Percentiles rank a stretch among this genome's conserved stretches.
Evolutionary conservation across 1,140 invertebrate genomes (phyloP).

Genomic region (Drosophila sulfurigaster): DNA sequence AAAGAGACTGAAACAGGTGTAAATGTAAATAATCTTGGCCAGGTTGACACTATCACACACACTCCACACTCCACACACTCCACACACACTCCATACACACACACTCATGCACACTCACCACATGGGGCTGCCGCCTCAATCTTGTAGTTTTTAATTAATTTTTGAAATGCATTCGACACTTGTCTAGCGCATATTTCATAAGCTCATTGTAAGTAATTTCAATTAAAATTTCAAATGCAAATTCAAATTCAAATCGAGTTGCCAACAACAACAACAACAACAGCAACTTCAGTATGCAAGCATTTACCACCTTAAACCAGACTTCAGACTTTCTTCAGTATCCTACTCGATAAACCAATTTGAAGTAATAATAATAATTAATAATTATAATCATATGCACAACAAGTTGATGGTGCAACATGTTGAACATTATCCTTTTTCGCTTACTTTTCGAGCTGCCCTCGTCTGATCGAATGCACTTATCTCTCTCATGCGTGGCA

Average conservation of each 20-base stretch:
- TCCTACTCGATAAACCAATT: not conserved
- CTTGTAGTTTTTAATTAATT: conserved; percentile 71
- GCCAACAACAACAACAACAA: not conserved
- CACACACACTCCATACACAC: not conserved
- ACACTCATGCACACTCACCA: conserved; percentile 38
- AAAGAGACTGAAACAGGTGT: conserved; percentile 58
- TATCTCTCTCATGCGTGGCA: conserved; percentile 9
- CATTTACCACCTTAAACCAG: conserved; percentile 19
- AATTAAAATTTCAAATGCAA: conserved; percentile 47
- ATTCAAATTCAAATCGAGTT: conserved; percentile 22
- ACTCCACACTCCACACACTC: not conserved
- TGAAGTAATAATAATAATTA: conserved; percentile 8
- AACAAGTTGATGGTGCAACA: not conserved
- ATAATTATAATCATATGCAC: conserved; percentile 5
- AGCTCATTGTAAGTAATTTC: conserved; percentile 49
- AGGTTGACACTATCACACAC: conserved; percentile 59
- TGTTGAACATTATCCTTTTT: not conserved
- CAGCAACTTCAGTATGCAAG: conserved; percentile 4
- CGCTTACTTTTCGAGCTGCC: not conserved
- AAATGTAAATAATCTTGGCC: conserved; percentile 79
- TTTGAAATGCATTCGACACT: conserved; percentile 52
- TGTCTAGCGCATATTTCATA: conserved; percentile 47
- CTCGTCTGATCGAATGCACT: conserved; percentile 5
- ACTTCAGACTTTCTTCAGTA: not conserved
- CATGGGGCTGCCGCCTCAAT: conserved; percentile 54